These are phyloP conservation scores for Crotalus tigris DNA, from an alignment of 2,113 vertebrate genomes.

Conservation along the genomic window DNA sequence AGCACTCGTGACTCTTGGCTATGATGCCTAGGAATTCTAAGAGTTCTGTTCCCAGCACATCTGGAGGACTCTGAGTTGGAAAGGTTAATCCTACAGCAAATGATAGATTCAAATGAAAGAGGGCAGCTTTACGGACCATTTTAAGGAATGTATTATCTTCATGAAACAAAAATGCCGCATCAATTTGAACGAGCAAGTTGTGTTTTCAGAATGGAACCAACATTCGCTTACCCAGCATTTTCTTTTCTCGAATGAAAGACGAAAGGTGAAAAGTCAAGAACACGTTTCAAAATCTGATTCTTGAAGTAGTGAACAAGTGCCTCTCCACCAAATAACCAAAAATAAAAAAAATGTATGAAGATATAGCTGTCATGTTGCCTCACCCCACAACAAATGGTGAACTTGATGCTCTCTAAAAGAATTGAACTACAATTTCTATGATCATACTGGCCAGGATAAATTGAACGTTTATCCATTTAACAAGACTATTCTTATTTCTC, in stretches of 20 bases:
- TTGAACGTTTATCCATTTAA: background rate
- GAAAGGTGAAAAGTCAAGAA: slow-evolving; percentile 17
- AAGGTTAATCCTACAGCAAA: background rate
- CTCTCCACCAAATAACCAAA: background rate
- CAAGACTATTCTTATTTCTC: background rate
- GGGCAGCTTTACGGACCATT: background rate
- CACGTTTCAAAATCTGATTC: background rate
- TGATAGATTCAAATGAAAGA: background rate
- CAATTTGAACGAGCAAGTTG: background rate
- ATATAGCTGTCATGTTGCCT: background rate
- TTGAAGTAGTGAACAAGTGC: background rate
- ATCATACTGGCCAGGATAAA: background rate
- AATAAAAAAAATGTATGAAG: background rate
- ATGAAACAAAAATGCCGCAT: background rate
- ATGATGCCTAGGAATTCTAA: background rate
- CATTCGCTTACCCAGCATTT: background rate
- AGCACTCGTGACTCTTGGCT: background rate
- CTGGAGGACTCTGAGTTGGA: background rate
- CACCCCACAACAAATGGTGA: background rate
- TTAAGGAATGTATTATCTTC: background rate
- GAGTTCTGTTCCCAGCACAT: background rate
- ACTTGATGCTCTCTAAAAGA: background rate
- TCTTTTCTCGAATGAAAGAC: background rate
- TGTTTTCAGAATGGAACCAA: background rate
- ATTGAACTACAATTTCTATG: background rate